Base-by-base conservation (phyloP, 2,888 invertebrate genomes). In the Scrobipalpa atriplicella region DNA sequence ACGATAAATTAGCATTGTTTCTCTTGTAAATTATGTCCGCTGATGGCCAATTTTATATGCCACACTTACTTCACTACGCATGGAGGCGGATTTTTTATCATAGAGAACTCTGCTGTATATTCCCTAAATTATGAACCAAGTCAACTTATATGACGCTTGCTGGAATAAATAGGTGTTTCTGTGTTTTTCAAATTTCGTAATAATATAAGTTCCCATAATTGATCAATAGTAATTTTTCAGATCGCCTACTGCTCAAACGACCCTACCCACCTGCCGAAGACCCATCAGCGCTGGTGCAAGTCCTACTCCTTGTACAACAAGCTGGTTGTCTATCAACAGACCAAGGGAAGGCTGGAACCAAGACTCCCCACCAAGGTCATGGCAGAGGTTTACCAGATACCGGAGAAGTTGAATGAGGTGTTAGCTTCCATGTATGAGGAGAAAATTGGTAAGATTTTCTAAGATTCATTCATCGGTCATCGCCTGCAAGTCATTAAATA, bases 241-340 rank as follows among this genome's bases (percentile, higher is more conserved):
- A 88, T 94, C 70, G 94, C 95, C 0, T 94, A 84, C 73, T 95
- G 95, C 75, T 84, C 89, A 8, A 85, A 86, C 3, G 79, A 89
- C 41, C 86, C 90, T 0, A 85, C 89, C 1, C 95, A 96, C 75
- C 78, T 93, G 0, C 84, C 85, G 0, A 85, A 86, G 62, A 73
- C 80, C 0, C 96, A 96, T 75, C 81, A 87, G 8, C 84, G 90
- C 13, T 95, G 95, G 95, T 96, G 96, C 79, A 90, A 89, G 62
- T 92, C 94, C 0, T 95, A 94, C 75, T 87, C 86, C n/a, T 83
- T 95, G 0, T 95, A 95, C 71, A 92, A 94, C 68, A 93, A 93
- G 68, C 85, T 95, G 73, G 90, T 95, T 0, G 83, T 87, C 52
- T 86, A 94, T 75, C 95, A 96, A 79, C 93, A 93, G 66, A 90